These are phyloP conservation scores for Periphyllus acericola DNA, from an alignment of 2,888 invertebrate species.

Conservation along the genomic window DNA sequence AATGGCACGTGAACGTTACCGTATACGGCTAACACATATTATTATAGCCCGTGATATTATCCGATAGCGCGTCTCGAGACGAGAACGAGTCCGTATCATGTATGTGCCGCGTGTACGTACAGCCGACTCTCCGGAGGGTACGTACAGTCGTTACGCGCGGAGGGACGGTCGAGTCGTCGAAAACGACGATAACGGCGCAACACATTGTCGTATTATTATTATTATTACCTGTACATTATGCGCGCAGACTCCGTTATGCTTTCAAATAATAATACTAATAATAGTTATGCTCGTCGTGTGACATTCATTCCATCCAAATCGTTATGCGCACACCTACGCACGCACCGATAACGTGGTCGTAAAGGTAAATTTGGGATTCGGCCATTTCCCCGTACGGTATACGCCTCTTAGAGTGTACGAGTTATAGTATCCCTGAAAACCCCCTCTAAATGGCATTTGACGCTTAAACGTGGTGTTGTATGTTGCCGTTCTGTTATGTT, in stretches of 20 bases:
- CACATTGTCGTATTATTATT: not conserved
- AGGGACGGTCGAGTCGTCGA: not conserved
- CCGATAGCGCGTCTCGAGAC: slow-evolving; percentile 23
- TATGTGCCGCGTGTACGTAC: too few species aligned
- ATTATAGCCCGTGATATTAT: not conserved
- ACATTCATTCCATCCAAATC: too few species aligned
- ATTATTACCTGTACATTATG: not conserved
- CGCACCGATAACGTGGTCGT: too few species aligned
- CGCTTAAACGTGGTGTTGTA: too few species aligned
- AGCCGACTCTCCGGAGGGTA: slow-evolving; percentile 9
- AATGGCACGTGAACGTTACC: slow-evolving; percentile 8
- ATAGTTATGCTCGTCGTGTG: not conserved
- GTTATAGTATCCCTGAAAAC: too few species aligned
- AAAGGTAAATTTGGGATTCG: too few species aligned
- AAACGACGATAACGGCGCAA: slow-evolving; percentile 46
- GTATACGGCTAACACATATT: not conserved
- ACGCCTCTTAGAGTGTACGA: too few species aligned
- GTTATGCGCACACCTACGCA: too few species aligned
- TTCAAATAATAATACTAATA: not conserved
- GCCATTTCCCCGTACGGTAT: too few species aligned
- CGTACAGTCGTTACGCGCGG: not conserved
- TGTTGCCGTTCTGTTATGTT: too few species aligned
- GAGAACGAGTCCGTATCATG: too few species aligned
- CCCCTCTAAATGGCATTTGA: too few species aligned
- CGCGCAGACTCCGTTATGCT: not conserved